Conservation (phyloP, 2,888 invertebrate species). For the Saturnia pavonia region DNA sequence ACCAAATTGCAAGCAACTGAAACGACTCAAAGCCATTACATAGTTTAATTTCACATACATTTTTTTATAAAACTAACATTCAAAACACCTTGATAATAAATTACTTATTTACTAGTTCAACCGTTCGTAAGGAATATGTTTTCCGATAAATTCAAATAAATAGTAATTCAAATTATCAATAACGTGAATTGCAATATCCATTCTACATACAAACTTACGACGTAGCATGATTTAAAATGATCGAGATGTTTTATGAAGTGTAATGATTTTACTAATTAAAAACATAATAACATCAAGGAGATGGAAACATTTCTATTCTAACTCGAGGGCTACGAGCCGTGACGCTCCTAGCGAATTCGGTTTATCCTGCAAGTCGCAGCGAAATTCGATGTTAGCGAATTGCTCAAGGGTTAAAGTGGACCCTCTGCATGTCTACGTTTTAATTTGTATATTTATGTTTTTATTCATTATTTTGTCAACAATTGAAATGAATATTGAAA, state of each 20-base stretch:
- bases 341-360: too few relatives aligned
- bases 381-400: too few relatives aligned
- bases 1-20: background rate
- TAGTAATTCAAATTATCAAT: background rate
- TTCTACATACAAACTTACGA: background rate
- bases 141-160: background rate
- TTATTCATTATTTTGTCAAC: too few relatives aligned
- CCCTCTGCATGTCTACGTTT: too few relatives aligned
- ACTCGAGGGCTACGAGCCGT: too few relatives aligned
- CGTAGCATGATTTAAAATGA: background rate
- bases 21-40: constrained; percentile 3
- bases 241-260: background rate
- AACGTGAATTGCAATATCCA: background rate
- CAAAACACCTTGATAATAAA: background rate
- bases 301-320: background rate
- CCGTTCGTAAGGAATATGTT: background rate
- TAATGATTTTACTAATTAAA: background rate
- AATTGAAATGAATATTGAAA: too few relatives aligned
- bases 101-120: background rate
- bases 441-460: too few relatives aligned
- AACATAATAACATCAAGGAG: background rate
- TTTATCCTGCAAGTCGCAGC: too few relatives aligned
- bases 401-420: too few relatives aligned
- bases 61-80: background rate
- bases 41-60: background rate